Evolutionary conservation across 1,140 invertebrate species (phyloP).

Genomic region (Tetraneura akinire): DNA sequence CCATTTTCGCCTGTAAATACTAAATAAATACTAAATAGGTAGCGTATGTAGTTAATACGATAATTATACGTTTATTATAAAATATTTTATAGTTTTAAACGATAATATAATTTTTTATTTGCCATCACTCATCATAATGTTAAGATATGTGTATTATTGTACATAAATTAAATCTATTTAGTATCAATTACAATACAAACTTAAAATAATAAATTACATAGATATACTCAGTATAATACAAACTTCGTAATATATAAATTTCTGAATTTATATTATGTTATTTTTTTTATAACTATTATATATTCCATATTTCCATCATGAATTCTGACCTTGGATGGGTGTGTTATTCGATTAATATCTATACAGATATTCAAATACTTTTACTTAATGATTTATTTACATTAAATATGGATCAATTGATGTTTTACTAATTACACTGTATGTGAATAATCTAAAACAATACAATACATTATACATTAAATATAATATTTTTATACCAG

Average conservation of each 20-base stretch:
- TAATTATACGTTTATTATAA: background rate
- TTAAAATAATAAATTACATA: constrained; percentile 19
- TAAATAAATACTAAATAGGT: background rate
- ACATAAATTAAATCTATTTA: background rate
- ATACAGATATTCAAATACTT: constrained; percentile 2
- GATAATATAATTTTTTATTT: background rate
- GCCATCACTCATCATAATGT: background rate
- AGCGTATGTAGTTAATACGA: background rate
- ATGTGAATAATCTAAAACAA: too few species aligned
- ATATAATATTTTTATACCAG: background rate
- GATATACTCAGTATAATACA: background rate
- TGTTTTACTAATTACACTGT: too few species aligned
- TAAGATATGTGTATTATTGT: too few species aligned
- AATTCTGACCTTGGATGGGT: background rate
- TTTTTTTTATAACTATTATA: background rate
- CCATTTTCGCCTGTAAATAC: background rate
- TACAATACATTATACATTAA: too few species aligned
- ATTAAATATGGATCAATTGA: background rate
- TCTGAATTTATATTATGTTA: background rate
- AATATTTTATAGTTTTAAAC: too few species aligned
- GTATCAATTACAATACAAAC: constrained; percentile 16
- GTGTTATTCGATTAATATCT: background rate
- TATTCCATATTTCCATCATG: background rate
- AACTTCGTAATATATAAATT: background rate
- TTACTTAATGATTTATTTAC: constrained; percentile 24